Evolutionary conservation across 1,140 invertebrate genomes (phyloP), one percentile per base, ranked within the genome.

Genomic region (Marisa cornuarietis): DNA sequence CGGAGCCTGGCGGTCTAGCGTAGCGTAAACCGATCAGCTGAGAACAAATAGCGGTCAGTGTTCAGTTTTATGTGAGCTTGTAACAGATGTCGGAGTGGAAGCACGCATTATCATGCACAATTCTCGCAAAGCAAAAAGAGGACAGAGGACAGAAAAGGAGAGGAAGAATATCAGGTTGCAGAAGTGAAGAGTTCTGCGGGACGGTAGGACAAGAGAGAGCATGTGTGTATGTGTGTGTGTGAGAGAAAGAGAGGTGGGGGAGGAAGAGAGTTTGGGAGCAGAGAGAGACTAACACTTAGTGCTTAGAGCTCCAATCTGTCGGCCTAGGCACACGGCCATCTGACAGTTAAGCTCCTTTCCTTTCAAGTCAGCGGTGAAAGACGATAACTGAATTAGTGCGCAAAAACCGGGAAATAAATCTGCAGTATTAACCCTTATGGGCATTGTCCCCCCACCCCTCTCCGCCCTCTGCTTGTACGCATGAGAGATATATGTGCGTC

Each of bases 1-100:
- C 76, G 54, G 65, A 63, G 76, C 61, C 63, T 63, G 54, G 65
- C 63, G 49, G 63, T 54, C 26, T 68, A 63, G 65, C 20, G 76
- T 65, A 52, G 42, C 42, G 76, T 77, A 69, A 77, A 77, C 18
- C 66, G 76, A 77, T 77, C 65, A 77, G 63, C 42, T n/a, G 76
- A 51, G 74, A 65, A 66, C 74, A 69, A n/a, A 77, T 65, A 77
- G 24, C 16, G 76, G 76, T 77, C 76, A 77, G 68, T 77, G 54
- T 11, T 58, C 65, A 68, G 65, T n/a, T 24, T n/a, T 68, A 22
- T 68, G 65, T n/a, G 22, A 13, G 65, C 65, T n/a, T 68, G 65
- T 68, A 68, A 24, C 65, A 68, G 65, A 68, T 31, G 26, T n/a
- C 13, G 65, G 65, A 68, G 65, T 68, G 65, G 65, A 68, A 58